Evolutionary conservation across 2,797 vertebrate genomes (phyloP).

Genomic region (Triplophysa bombifrons): DNA sequence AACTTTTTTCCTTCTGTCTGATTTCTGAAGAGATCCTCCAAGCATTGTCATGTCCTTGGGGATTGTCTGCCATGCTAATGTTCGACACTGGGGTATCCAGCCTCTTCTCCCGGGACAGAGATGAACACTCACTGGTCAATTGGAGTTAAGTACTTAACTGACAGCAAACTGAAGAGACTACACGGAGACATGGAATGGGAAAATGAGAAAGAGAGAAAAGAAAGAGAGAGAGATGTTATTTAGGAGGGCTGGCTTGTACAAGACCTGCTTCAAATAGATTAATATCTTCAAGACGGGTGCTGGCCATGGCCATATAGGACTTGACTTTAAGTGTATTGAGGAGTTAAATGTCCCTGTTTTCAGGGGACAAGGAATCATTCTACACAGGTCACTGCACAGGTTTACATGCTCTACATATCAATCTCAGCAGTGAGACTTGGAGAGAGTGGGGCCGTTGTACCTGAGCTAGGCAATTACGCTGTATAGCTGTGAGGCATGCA

Average conservation of each 20-base stretch:
- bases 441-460: conserved; percentile 37
- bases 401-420: conserved; percentile 43
- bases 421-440: conserved; percentile 29
- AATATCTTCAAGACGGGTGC: conserved; percentile 51
- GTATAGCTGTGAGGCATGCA: conserved; percentile 5
- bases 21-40: conserved; percentile 6
- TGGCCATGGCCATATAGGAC: conserved; percentile 45
- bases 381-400: conserved; percentile 49
- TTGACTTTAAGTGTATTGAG: conserved; percentile 51
- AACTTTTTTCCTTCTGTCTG: background rate
- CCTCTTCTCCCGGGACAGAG: conserved; percentile 25
- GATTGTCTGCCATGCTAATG: conserved; percentile 24
- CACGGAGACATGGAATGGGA: conserved; percentile 14
- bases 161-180: conserved; percentile 32
- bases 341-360: conserved; percentile 52
- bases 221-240: conserved; percentile 37
- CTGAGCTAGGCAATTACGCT: conserved; percentile 20
- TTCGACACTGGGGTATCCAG: conserved; percentile 16
- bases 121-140: conserved; percentile 41
- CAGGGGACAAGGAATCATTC: conserved; percentile 37
- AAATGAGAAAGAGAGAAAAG: background rate
- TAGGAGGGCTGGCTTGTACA: conserved; percentile 41
- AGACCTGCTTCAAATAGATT: conserved; percentile 53
- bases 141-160: conserved; percentile 46
- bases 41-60: conserved; percentile 20